Base-by-base conservation (phyloP, 1,140 invertebrate genomes). In the Acromyrmex charruanus region DNA sequence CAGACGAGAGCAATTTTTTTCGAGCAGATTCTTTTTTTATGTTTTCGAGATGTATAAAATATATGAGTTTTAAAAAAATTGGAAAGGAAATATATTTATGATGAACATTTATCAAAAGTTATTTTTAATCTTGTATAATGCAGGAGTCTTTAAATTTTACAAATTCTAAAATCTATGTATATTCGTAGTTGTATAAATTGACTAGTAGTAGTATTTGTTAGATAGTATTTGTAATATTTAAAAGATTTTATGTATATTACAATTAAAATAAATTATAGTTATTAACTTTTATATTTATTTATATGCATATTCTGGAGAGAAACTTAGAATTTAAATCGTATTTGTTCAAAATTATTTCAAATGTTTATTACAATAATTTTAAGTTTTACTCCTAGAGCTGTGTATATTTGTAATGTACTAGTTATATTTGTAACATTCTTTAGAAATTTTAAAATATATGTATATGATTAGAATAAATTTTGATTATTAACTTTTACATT, bases 271-370 rank as follows among this genome's bases (percentile, higher is more conserved):
- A 66, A 18, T 63, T 28, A 5, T 58, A 21, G 7, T 59, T 59
- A 25, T 35, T 61, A 61, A 25, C 4, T 25, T 31, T 65, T 65
- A 18, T 16, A 18, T 35, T 31, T 35, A 66, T 18, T 66, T 39
- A 39, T 31, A 28, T 39, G 18, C 3, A 2, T 12, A 3, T 66
- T 65, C 16, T 9, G 16, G 2, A 18, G 9, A n/a, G 18, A 3
- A 35, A 66, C 25, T 39, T 39, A 39, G 14, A 44, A 44, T 44
- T 44, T 51, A 51, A 4, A 51, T 51, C 9, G 14, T 51, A 72
- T 49, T 82, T 63, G 66, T 65, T 5, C 31, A 61, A 85, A 61
- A n/a, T 65, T 49, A 53, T 25, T 68, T 65, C n/a, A 49, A 12
- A 55, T 66, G 12, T 85, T 39, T 85, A 65, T 77, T 68, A 12